Percentiles rank a stretch among this genome's conserved stretches.
phyloP scores from a whole-genome alignment of 2,888 invertebrate species.

The Pyrocoelia pectoralis region DNA sequence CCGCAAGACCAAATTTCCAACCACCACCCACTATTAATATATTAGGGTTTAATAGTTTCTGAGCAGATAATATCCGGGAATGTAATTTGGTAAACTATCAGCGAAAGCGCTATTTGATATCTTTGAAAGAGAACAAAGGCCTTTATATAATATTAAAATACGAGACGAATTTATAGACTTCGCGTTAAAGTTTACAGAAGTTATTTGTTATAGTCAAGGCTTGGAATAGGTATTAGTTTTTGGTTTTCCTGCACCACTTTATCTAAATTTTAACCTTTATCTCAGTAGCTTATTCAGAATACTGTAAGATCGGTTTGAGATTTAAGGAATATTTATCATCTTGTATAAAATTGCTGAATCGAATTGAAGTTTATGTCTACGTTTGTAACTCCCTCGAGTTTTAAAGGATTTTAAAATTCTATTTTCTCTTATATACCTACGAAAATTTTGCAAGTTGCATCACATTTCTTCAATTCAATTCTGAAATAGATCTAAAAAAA shows the following conservation, averaged over 20 bases:
- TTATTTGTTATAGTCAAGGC: neutral
- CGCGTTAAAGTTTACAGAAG: neutral
- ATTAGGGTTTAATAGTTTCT: constrained; percentile 37
- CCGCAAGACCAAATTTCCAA: constrained; percentile 33
- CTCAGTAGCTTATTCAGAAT: neutral
- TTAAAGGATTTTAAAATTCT: constrained; percentile 4
- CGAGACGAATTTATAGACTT: constrained; percentile 20
- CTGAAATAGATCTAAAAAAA: neutral
- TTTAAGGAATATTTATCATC: constrained; percentile 6
- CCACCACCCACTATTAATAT: constrained; percentile 35
- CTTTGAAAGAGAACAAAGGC: constrained; percentile 23
- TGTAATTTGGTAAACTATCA: constrained; percentile 36
- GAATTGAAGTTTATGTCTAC: constrained; percentile 4
- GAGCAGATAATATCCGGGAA: constrained; percentile 33
- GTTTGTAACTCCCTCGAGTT: neutral
- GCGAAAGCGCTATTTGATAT: constrained; percentile 22
- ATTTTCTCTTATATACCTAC: neutral
- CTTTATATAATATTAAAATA: constrained; percentile 19
- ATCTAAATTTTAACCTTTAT: neutral
- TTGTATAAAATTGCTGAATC: constrained; percentile 7
- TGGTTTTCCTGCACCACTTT: neutral
- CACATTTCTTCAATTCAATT: neutral
- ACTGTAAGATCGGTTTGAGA: neutral
- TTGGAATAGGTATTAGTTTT: neutral
- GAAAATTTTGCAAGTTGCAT: neutral